Evolutionary conservation across 2,113 vertebrate genomes (phyloP).

Genomic region (Dermatemys mawii): DNA sequence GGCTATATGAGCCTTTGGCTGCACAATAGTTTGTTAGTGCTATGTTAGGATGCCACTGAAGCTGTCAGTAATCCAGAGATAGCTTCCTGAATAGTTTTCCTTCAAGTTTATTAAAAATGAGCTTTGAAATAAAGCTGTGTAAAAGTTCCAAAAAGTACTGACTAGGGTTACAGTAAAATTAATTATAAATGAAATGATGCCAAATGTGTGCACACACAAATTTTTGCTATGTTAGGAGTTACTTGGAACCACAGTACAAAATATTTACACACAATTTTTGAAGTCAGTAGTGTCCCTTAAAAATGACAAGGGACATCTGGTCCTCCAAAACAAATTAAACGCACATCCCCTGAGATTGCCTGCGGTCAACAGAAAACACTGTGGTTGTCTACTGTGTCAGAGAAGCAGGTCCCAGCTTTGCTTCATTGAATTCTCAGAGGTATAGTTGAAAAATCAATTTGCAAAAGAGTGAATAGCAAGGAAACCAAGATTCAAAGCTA

Average conservation of each 20-base stretch:
- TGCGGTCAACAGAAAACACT: neutral
- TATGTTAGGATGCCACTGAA: neutral
- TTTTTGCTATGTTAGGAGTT: neutral
- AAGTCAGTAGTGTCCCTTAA: neutral
- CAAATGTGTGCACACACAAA: neutral
- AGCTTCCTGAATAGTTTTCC: neutral
- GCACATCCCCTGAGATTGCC: neutral
- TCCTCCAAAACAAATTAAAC: too few species aligned
- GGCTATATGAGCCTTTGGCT: neutral
- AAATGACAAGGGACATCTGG: too few species aligned
- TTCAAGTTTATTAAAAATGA: neutral
- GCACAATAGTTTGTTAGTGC: neutral
- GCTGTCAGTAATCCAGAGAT: neutral
- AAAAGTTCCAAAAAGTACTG: neutral
- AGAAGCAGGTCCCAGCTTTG: neutral
- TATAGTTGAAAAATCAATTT: neutral
- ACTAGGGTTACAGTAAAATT: neutral
- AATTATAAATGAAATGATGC: neutral
- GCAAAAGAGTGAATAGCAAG: neutral
- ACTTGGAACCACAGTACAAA: neutral
- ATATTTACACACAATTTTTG: neutral
- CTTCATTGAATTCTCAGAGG: neutral
- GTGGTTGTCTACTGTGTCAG: neutral
- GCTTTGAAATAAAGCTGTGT: neutral
- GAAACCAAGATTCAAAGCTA: neutral